These are phyloP conservation scores for Fissipunctia ypsillon DNA, from an alignment of 2,888 invertebrate genomes.

Conservation along the genomic window DNA sequence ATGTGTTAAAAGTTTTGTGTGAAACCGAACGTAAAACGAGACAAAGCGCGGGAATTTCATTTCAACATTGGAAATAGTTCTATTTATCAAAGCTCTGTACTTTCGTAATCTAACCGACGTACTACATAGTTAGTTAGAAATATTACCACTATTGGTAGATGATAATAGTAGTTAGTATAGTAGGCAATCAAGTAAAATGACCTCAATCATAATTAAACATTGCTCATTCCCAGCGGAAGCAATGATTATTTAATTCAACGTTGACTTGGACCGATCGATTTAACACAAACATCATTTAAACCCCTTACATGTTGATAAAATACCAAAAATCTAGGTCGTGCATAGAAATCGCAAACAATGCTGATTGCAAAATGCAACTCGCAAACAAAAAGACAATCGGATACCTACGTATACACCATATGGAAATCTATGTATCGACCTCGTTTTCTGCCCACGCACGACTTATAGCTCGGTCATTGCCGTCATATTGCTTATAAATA, in stretches of 20 bases:
- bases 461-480: constrained; percentile 83
- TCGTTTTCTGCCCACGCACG: constrained; percentile 82
- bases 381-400: constrained; percentile 76
- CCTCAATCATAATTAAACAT: constrained; percentile 18
- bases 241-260: constrained; percentile 19
- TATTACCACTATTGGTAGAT: constrained; percentile 1
- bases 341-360: constrained; percentile 77
- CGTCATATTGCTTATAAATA: constrained; percentile 73
- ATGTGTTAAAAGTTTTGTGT: constrained; percentile 44
- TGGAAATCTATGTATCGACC: constrained; percentile 80
- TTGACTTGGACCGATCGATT: constrained; percentile 3
- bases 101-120: neutral
- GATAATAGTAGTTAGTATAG: neutral
- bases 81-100: neutral
- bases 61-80: neutral
- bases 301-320: constrained; percentile 27
- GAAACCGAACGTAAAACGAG: constrained; percentile 44
- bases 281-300: constrained; percentile 8
- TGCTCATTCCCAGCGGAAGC: constrained; percentile 24
- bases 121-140: neutral
- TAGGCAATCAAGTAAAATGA: constrained; percentile 5
- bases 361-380: constrained; percentile 82
- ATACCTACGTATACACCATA: constrained; percentile 75
- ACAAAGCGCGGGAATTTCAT: constrained; percentile 23
- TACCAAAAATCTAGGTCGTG: constrained; percentile 69